phyloP scores from a whole-genome alignment of 1,140 invertebrate species.

The Anastatus disparis region DNA sequence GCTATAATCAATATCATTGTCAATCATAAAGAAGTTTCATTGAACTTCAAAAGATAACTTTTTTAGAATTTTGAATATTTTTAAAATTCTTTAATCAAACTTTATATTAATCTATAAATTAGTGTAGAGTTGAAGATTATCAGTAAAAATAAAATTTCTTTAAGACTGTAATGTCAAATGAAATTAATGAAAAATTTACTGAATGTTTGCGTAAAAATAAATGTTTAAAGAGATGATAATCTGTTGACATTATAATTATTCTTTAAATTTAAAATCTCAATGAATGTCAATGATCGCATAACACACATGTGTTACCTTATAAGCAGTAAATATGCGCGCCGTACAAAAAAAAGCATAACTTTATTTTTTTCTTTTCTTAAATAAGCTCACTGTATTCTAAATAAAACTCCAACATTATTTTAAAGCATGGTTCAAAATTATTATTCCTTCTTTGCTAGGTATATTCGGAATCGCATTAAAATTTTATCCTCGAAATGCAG shows the following conservation, averaged over 20 bases:
- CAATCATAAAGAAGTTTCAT: too few relatives aligned
- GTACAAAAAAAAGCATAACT: conserved; percentile 7
- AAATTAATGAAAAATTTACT: too few relatives aligned
- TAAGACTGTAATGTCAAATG: too few relatives aligned
- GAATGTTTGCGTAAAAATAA: too few relatives aligned
- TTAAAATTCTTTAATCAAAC: too few relatives aligned
- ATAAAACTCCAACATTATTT: conserved; percentile 7
- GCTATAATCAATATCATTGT: too few relatives aligned
- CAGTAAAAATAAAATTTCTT: too few relatives aligned
- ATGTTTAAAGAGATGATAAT: too few relatives aligned
- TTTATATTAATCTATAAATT: too few relatives aligned
- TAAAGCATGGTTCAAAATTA: neutral
- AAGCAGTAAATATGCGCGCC: neutral
- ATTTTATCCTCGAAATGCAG: neutral
- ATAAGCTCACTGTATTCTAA: conserved; percentile 11
- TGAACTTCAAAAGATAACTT: too few relatives aligned
- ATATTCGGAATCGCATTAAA: neutral
- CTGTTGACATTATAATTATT: neutral
- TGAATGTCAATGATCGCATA: conserved; percentile 11
- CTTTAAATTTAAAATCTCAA: conserved; percentile 4
- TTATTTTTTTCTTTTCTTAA: neutral
- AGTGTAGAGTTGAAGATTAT: too few relatives aligned
- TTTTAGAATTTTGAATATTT: too few relatives aligned
- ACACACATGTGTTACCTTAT: conserved; percentile 1
- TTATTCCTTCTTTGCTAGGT: neutral